Conservation (phyloP, 2,888 invertebrate species). For the Morpho helenor region DNA sequence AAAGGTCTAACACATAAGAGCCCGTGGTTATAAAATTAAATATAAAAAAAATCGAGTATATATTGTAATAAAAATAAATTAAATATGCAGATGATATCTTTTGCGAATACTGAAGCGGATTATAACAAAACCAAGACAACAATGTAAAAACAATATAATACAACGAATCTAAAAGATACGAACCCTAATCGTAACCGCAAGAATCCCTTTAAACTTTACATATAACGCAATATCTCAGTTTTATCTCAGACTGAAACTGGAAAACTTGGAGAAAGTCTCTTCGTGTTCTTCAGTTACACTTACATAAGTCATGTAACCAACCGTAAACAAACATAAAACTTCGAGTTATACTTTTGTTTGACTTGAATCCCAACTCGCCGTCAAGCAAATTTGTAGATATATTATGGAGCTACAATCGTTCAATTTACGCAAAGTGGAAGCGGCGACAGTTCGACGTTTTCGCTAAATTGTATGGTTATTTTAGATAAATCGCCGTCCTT, state of each 20-base stretch:
- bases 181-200: not conserved
- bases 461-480: slow-evolving; percentile 73
- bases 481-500: slow-evolving; percentile 72
- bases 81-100: no score
- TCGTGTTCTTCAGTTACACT: slow-evolving; percentile 44
- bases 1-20: no score
- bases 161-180: not conserved
- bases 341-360: slow-evolving; percentile 64
- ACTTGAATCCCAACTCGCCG: slow-evolving; percentile 56
- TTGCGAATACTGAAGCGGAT: no score
- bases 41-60: no score
- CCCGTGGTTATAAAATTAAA: no score
- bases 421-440: slow-evolving; percentile 73
- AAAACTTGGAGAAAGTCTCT: slow-evolving; percentile 9
- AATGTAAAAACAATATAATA: no score
- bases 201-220: slow-evolving; percentile 2
- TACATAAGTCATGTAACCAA: slow-evolving; percentile 59
- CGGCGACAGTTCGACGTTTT: slow-evolving; percentile 68
- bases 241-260: slow-evolving; percentile 5
- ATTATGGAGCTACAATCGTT: slow-evolving; percentile 63
- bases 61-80: no score
- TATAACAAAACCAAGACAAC: no score
- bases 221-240: slow-evolving; percentile 3
- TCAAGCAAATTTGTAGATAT: slow-evolving; percentile 72
- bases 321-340: slow-evolving; percentile 62